phyloP scores from a whole-genome alignment of 2,888 invertebrate species.

The Pycnomerus fuliginosus region DNA sequence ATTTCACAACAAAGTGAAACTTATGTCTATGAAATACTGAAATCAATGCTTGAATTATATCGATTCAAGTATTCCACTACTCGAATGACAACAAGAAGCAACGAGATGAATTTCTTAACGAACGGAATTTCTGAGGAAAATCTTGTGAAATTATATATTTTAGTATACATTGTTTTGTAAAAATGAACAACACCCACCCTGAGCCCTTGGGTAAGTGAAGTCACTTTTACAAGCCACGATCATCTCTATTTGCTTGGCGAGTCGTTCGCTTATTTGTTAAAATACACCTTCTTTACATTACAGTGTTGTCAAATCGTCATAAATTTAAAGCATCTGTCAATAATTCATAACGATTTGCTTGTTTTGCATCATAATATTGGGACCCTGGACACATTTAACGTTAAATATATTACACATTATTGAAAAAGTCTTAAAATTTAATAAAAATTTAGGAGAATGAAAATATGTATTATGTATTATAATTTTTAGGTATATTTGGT shows the following conservation, averaged over 20 bases:
- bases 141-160: too few species aligned
- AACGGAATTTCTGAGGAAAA: too few species aligned
- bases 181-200: slow-evolving; percentile 34
- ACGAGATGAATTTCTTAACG: too few species aligned
- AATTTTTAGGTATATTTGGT: slow-evolving; percentile 6
- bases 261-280: slow-evolving; percentile 15
- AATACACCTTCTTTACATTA: slow-evolving; percentile 10
- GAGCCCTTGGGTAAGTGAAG: slow-evolving; percentile 38
- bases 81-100: slow-evolving; percentile 29
- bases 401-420: slow-evolving; percentile 24
- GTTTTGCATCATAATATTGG: slow-evolving; percentile 11
- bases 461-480: slow-evolving; percentile 5
- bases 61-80: slow-evolving; percentile 29
- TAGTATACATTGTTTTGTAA: slow-evolving; percentile 18
- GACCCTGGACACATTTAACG: slow-evolving; percentile 27
- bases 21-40: slow-evolving; percentile 19
- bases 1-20: slow-evolving; percentile 24
- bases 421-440: slow-evolving; percentile 19
- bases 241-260: slow-evolving; percentile 17
- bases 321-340: slow-evolving; percentile 4
- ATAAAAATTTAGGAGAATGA: slow-evolving; percentile 20
- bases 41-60: slow-evolving; percentile 25
- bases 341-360: slow-evolving; percentile 15
- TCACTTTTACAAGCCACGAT: slow-evolving; percentile 26
- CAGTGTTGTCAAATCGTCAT: slow-evolving; percentile 19